phyloP scores from a whole-genome alignment of 2,113 vertebrate species.

The Cololabis saira region DNA sequence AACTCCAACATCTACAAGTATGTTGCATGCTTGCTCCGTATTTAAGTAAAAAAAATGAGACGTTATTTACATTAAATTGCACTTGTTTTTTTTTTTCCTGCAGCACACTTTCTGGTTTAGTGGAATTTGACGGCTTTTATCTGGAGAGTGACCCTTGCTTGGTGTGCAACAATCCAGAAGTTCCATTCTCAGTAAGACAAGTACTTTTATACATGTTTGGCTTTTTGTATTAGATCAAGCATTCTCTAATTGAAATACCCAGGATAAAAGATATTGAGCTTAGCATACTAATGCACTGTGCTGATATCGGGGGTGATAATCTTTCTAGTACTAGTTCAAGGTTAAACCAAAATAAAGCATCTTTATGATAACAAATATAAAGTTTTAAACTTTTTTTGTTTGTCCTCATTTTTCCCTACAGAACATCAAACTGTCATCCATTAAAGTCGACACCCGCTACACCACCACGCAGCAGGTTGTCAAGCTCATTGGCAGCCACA shows the following conservation, averaged over 20 bases:
- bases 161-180: constrained; percentile 98
- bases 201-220: no score
- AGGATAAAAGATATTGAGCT: no score
- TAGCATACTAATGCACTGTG: no score
- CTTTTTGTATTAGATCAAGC: no score
- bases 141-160: constrained; percentile 97
- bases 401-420: constrained; percentile 58
- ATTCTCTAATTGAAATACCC: no score
- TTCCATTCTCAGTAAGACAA: constrained; percentile 94
- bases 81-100: constrained; percentile 17
- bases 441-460: constrained; percentile 98
- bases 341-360: background rate
- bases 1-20: constrained; percentile 99
- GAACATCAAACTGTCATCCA: constrained; percentile 99
- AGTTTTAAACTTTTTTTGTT: background rate
- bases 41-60: background rate
- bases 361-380: background rate
- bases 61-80: background rate
- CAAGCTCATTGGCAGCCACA: constrained; percentile 98
- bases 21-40: constrained; percentile 43
- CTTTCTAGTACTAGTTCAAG: no score
- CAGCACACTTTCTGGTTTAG: constrained; percentile 94
- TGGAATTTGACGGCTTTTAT: constrained; percentile 97
- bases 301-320: no score
- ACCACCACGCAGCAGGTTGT: constrained; percentile 99